Evolutionary conservation across 2,797 vertebrate species (phyloP).

Genomic region (Tragopan temminckii): DNA sequence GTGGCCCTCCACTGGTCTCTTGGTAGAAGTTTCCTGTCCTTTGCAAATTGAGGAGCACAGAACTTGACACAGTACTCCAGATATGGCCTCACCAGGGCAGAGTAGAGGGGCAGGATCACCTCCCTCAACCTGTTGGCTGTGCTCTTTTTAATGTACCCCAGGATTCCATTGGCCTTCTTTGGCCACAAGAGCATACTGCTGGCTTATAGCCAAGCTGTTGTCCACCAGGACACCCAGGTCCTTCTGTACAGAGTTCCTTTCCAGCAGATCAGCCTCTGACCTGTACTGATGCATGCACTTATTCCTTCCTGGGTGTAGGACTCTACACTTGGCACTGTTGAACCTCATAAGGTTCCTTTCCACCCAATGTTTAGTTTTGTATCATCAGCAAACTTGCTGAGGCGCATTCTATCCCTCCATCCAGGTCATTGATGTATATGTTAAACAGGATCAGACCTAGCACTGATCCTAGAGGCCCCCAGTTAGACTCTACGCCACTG

Average conservation of each 20-base stretch:
- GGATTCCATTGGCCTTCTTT: background rate
- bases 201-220: background rate
- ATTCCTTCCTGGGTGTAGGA: background rate
- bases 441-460: background rate
- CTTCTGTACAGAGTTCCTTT: background rate
- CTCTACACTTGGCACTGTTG: background rate
- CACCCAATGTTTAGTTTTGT: background rate
- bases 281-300: background rate
- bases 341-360: background rate
- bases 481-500: background rate
- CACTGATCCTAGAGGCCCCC: background rate
- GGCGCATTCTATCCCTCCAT: background rate
- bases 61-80: background rate
- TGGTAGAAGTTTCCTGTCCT: background rate
- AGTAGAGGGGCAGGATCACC: background rate
- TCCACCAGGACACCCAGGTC: background rate
- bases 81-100: background rate
- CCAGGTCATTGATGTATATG: background rate
- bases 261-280: background rate
- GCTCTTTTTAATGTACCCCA: background rate
- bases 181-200: background rate
- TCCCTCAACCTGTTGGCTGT: background rate
- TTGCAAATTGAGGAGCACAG: background rate
- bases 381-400: background rate
- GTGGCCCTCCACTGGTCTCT: background rate